Percentiles rank a stretch among this genome's conserved stretches.
phyloP scores from a whole-genome alignment of 2,797 vertebrate genomes.

The Pangasius sanitwongsei region DNA sequence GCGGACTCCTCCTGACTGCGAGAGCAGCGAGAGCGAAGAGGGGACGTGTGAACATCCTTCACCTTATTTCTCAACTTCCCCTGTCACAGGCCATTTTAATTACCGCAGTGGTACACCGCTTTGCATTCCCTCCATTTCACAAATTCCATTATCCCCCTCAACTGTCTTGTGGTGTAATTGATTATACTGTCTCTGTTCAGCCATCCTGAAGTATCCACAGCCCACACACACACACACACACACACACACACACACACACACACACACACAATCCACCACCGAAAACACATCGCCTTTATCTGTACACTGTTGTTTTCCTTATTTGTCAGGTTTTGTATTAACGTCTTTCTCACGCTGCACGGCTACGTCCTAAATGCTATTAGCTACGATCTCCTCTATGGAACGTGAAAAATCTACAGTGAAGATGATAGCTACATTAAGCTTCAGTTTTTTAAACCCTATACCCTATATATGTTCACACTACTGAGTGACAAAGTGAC shows the following conservation, averaged over 20 bases:
- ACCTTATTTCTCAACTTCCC: conserved; percentile 38
- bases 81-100: conserved; percentile 50
- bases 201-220: conserved; percentile 7
- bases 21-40: conserved; percentile 13
- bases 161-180: conserved; percentile 49
- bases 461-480: background rate
- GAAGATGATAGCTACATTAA: background rate
- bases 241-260: conserved; percentile 31
- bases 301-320: background rate
- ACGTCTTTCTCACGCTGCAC: background rate
- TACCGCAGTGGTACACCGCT: conserved; percentile 32
- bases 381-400: background rate
- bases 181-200: conserved; percentile 41
- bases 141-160: conserved; percentile 39
- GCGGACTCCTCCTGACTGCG: background rate
- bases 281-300: conserved; percentile 6
- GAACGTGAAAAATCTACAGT: background rate
- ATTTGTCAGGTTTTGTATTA: background rate
- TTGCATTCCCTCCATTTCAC: conserved; percentile 36
- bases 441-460: background rate
- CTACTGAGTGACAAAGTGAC: background rate
- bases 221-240: conserved; percentile 28
- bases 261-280: conserved; percentile 4
- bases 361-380: background rate
- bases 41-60: conserved; percentile 28